Conservation (phyloP, 2,797 vertebrate species). For the Artibeus lituratus region DNA sequence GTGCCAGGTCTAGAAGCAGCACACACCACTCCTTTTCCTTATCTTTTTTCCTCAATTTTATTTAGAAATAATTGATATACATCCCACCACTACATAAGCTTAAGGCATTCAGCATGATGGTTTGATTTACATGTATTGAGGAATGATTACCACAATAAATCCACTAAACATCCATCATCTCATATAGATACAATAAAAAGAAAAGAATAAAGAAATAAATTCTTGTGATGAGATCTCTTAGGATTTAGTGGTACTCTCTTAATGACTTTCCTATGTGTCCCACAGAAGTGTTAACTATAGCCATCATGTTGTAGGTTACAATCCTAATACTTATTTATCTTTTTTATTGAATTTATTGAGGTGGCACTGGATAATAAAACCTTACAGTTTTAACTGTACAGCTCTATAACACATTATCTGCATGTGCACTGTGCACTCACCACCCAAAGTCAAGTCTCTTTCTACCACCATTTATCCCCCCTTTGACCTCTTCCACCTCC, state of each 20-base stretch:
- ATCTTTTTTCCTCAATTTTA: background rate
- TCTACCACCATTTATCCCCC: background rate
- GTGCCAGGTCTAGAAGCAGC: background rate
- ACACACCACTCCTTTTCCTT: background rate
- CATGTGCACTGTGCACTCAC: no score
- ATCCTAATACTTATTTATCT: background rate
- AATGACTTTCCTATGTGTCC: background rate
- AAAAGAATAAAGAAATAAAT: background rate
- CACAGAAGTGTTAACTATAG: background rate
- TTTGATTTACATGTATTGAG: background rate
- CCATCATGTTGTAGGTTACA: background rate
- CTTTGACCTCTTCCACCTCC: background rate
- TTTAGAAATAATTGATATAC: background rate
- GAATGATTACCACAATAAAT: background rate
- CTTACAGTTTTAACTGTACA: background rate
- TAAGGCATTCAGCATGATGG: background rate
- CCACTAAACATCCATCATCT: background rate
- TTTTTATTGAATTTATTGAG: background rate
- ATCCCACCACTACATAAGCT: background rate
- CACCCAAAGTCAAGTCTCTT: background rate
- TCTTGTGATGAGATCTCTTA: background rate
- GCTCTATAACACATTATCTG: background rate
- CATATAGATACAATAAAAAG: background rate
- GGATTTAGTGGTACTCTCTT: background rate
- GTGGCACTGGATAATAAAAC: background rate